phyloP scores from a whole-genome alignment of 1,140 invertebrate species.

The Sarcophaga bullata region DNA sequence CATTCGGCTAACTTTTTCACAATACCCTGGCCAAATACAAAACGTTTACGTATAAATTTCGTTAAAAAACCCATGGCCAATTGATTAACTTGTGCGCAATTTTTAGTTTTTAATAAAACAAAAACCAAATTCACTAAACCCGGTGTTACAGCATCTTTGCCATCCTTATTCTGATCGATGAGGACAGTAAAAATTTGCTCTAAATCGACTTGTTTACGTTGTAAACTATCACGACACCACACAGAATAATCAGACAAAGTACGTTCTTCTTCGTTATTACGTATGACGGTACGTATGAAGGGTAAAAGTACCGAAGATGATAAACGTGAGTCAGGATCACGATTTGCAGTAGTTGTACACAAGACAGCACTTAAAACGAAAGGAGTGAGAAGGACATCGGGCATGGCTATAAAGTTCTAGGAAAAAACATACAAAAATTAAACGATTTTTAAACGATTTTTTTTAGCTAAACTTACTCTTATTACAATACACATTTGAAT shows the following conservation, averaged over 20 bases:
- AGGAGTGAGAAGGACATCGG: slow-evolving; percentile 59
- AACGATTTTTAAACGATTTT: slow-evolving; percentile 26
- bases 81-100: slow-evolving; percentile 52
- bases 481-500: slow-evolving; percentile 55
- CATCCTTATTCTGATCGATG: slow-evolving; percentile 63
- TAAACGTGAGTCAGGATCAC: slow-evolving; percentile 56
- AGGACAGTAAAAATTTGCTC: slow-evolving; percentile 59
- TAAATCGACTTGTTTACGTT: slow-evolving; percentile 56
- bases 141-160: slow-evolving; percentile 61
- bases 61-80: slow-evolving; percentile 58
- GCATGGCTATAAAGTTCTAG: slow-evolving; percentile 59
- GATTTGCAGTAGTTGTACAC: slow-evolving; percentile 59
- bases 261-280: slow-evolving; percentile 59
- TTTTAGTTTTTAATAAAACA: slow-evolving; percentile 54
- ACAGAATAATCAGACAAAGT: slow-evolving; percentile 53
- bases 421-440: slow-evolving; percentile 17
- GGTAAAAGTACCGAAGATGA: slow-evolving; percentile 55
- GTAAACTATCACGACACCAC: slow-evolving; percentile 62
- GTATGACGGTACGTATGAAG: slow-evolving; percentile 59
- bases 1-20: slow-evolving; percentile 58
- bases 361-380: slow-evolving; percentile 62
- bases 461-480: slow-evolving; percentile 46
- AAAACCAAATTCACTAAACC: slow-evolving; percentile 59
- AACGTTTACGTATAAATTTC: slow-evolving; percentile 59
- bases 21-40: slow-evolving; percentile 60